These are phyloP conservation scores for Melanerpes aurifrons DNA, from an alignment of 2,113 vertebrate genomes.

Conservation along the genomic window DNA sequence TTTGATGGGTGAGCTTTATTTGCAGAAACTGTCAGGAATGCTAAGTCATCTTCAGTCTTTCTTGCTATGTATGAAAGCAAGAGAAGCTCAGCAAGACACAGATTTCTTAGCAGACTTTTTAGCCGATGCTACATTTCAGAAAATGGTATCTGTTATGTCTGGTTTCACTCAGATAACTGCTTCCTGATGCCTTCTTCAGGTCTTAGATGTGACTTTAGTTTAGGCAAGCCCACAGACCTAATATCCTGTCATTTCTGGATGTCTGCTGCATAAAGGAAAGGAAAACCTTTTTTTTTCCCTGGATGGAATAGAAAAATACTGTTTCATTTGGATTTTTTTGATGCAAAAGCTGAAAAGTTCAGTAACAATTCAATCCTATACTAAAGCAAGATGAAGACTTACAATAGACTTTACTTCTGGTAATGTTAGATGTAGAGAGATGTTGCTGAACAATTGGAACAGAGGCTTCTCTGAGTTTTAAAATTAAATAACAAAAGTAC, in stretches of 20 bases:
- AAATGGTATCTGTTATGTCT: background rate
- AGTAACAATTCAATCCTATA: background rate
- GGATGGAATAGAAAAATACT: background rate
- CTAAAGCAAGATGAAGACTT: background rate
- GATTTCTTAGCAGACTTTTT: slow-evolving; percentile 3
- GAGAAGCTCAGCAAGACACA: background rate
- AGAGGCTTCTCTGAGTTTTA: background rate
- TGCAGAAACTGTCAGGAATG: slow-evolving; percentile 4
- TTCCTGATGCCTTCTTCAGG: slow-evolving; percentile 18
- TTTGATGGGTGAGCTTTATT: slow-evolving; percentile 4
- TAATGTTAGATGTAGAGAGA: background rate
- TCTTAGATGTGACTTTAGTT: background rate
- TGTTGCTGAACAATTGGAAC: background rate
- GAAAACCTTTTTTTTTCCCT: background rate
- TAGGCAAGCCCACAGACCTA: slow-evolving; percentile 42
- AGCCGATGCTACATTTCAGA: slow-evolving; percentile 24
- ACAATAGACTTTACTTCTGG: background rate
- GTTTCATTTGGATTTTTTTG: slow-evolving; percentile 37
- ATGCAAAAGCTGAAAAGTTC: background rate
- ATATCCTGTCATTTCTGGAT: slow-evolving; percentile 56
- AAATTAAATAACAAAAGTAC: background rate
- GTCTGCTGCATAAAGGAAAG: slow-evolving; percentile 52
- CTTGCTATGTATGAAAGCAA: background rate
- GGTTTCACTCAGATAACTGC: slow-evolving; percentile 41
- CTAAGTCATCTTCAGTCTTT: background rate